phyloP scores from a whole-genome alignment of 2,797 vertebrate species.

The Selene dorsalis region DNA sequence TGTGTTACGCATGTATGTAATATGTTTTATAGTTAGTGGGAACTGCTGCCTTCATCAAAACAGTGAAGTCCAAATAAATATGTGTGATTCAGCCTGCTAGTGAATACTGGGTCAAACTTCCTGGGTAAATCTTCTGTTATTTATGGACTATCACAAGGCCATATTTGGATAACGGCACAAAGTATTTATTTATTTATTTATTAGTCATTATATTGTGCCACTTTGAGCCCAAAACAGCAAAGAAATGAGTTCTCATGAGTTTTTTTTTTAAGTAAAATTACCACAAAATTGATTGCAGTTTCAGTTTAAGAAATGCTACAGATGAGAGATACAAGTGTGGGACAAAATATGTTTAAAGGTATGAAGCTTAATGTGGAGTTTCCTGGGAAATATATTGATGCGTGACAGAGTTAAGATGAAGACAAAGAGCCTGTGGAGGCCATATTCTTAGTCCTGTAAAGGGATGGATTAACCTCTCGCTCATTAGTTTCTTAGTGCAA shows the following conservation, averaged over 20 bases:
- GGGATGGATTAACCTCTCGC: conserved; percentile 61
- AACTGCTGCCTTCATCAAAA: not conserved
- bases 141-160: not conserved
- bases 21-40: not conserved
- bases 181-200: not conserved
- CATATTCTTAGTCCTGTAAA: conserved; percentile 55
- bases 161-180: not conserved
- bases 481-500: conserved; percentile 59
- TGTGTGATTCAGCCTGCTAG: not conserved
- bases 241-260: not conserved
- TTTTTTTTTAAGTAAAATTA: too few relatives aligned
- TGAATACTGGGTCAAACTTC: not conserved
- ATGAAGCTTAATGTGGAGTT: conserved; percentile 10
- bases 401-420: conserved; percentile 18
- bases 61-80: not conserved
- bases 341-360: conserved; percentile 10
- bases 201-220: not conserved
- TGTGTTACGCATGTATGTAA: not conserved
- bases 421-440: conserved; percentile 33
- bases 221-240: not conserved
- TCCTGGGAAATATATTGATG: conserved; percentile 18
- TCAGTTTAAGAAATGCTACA: not conserved
- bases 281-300: too few relatives aligned
- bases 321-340: too few relatives aligned
- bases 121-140: not conserved